These are phyloP conservation scores for Cervus canadensis DNA, from an alignment of 2,113 vertebrate species.

Conservation along the genomic window DNA sequence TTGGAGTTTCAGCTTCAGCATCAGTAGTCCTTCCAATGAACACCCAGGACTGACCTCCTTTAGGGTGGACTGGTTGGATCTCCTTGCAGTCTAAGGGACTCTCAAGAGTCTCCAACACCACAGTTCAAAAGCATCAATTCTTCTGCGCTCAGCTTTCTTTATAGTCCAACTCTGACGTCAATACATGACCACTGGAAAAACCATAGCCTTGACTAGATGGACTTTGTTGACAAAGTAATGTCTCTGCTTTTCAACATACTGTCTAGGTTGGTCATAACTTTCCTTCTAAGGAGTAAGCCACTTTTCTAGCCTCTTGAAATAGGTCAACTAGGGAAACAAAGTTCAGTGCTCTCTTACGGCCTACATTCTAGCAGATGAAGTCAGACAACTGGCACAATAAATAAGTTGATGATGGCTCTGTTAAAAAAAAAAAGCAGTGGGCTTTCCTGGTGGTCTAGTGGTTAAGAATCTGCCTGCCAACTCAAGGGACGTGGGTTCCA, in stretches of 20 bases:
- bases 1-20: background rate
- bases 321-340: background rate
- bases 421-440: background rate
- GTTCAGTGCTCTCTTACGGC: background rate
- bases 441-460: background rate
- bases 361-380: background rate
- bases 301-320: background rate
- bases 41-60: background rate
- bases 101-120: background rate
- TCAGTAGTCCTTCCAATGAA: background rate
- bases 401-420: background rate
- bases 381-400: too few species aligned
- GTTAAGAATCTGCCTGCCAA: background rate
- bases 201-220: background rate
- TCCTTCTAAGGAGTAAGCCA: background rate
- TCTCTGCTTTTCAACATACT: background rate
- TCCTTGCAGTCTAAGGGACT: background rate
- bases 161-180: background rate
- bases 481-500: background rate
- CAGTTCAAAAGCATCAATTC: background rate
- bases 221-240: background rate
- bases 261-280: background rate
- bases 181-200: background rate
- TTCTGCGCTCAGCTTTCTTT: accelerated
- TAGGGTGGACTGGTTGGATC: background rate